Conservation (phyloP, 2,888 invertebrate genomes). For the Cactoblastis cactorum region DNA sequence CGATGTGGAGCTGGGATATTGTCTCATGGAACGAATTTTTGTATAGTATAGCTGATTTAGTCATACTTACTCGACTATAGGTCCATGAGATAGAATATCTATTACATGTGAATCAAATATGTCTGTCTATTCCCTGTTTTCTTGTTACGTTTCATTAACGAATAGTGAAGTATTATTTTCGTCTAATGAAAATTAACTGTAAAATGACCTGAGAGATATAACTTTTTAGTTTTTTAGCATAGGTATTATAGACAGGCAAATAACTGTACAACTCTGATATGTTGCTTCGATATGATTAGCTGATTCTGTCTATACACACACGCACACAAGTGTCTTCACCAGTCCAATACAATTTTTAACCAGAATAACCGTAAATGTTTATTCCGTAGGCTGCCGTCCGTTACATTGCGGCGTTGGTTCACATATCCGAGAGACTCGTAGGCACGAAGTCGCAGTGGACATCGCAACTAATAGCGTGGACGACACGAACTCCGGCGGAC, state of each 20-base stretch:
- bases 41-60: not conserved
- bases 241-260: conserved; percentile 1
- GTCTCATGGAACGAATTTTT: not conserved
- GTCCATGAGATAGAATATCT: not conserved
- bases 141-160: no score
- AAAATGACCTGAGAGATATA: not conserved
- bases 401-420: not conserved
- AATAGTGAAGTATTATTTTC: no score
- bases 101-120: not conserved
- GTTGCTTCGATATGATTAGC: not conserved
- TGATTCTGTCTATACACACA: conserved; percentile 1
- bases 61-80: not conserved
- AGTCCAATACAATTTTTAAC: not conserved
- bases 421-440: not conserved
- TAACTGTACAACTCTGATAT: not conserved
- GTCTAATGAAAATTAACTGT: not conserved
- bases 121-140: not conserved
- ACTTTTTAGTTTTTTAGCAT: not conserved
- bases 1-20: not conserved
- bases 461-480: not conserved
- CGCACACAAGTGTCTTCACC: conserved; percentile 8
- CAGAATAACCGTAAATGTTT: not conserved
- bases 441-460: not conserved
- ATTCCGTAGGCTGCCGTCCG: not conserved
- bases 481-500: not conserved